Conservation (phyloP, 2,797 vertebrate genomes). For the Meriones psammophilus region DNA sequence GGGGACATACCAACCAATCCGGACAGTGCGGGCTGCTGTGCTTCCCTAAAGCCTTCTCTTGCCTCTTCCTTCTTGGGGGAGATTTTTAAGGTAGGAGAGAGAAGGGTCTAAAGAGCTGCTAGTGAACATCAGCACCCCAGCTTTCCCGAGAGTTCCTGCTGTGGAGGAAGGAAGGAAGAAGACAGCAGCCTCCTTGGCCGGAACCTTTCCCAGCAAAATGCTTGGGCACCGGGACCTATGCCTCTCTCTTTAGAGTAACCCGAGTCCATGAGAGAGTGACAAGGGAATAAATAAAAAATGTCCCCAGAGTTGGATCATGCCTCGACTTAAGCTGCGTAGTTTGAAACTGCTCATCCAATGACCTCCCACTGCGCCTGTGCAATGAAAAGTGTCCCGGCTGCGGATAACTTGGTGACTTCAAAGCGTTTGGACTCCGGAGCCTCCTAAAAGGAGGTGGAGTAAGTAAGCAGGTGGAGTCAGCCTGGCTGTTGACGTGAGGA, state of each 20-base stretch:
- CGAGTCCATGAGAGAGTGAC: neutral
- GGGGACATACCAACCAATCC: neutral
- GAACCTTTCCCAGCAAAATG: neutral
- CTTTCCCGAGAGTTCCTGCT: neutral
- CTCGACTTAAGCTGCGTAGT: neutral
- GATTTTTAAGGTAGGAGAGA: neutral
- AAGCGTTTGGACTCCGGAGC: constrained; percentile 6
- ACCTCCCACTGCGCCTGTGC: neutral
- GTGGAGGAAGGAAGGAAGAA: neutral
- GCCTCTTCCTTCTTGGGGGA: neutral
- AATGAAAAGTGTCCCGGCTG: neutral
- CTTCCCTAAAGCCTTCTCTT: constrained; percentile 1
- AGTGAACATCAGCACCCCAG: too few relatives aligned
- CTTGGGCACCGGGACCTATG: neutral
- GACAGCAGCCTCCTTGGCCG: neutral
- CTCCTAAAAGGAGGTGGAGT: neutral
- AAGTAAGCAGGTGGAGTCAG: neutral
- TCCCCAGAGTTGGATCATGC: neutral
- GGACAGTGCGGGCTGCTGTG: neutral
- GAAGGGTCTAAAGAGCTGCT: neutral
- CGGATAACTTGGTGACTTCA: neutral
- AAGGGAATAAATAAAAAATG: neutral
- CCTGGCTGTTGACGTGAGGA: neutral
- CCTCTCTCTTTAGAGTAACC: neutral
- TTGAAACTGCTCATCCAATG: neutral